A percentile compares a stretch with the other conserved stretches of the same genome.
Evolutionary conservation across 1,140 invertebrate species (phyloP).

Genomic region (Hypsibius dujardini): DNA sequence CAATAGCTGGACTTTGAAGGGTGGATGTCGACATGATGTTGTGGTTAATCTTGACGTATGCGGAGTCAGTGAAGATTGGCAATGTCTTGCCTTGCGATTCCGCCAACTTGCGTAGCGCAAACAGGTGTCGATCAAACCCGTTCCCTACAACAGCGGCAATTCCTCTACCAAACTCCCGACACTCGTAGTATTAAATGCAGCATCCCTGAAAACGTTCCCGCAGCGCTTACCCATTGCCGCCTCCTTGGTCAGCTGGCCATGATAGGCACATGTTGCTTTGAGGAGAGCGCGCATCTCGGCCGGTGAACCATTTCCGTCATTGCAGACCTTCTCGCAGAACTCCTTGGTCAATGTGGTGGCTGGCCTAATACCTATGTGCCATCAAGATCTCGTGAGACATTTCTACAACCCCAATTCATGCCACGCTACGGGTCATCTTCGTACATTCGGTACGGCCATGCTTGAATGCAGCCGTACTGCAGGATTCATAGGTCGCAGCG

Average conservation of each 20-base stretch:
- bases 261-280: slow-evolving; percentile 59
- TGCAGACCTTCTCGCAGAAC: slow-evolving; percentile 27
- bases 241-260: slow-evolving; percentile 66
- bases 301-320: neutral
- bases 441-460: slow-evolving; percentile 83
- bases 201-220: neutral
- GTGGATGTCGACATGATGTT: slow-evolving; percentile 91
- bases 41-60: slow-evolving; percentile 63
- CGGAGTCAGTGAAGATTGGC: slow-evolving; percentile 59
- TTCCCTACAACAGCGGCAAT: slow-evolving; percentile 41
- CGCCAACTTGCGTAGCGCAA: slow-evolving; percentile 53
- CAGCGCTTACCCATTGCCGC: slow-evolving; percentile 66
- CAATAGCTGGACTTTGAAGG: slow-evolving; percentile 63
- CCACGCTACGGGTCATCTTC: too few relatives aligned
- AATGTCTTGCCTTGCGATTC: slow-evolving; percentile 37
- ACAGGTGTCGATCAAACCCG: slow-evolving; percentile 89
- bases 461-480: slow-evolving; percentile 85
- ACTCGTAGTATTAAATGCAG: too few relatives aligned
- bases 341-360: slow-evolving; percentile 60
- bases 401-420: too few relatives aligned
- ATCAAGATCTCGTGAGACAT: too few relatives aligned
- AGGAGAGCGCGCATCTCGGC: slow-evolving; percentile 52
- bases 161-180: too few relatives aligned
- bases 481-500: slow-evolving; percentile 80
- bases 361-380: slow-evolving; percentile 45